Conservation (phyloP, 1,140 invertebrate genomes). For the Chelonus insularis region DNA sequence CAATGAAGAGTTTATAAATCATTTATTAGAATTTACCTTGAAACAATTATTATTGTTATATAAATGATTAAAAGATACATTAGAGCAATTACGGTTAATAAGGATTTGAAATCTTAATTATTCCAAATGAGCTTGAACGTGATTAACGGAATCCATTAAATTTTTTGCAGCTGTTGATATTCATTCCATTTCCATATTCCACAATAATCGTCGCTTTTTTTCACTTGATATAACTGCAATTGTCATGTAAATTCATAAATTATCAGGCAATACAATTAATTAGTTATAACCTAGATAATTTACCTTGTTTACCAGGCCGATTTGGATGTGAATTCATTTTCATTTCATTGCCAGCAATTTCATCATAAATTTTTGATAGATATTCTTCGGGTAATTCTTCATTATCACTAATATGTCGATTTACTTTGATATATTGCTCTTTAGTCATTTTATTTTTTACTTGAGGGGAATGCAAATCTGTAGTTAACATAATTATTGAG, state of each 20-base stretch:
- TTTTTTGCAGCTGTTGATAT: constrained; percentile 96
- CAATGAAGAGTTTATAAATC: no score
- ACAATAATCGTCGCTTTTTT: constrained; percentile 89
- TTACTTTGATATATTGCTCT: constrained; percentile 98
- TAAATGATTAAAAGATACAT: no score
- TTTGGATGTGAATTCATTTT: constrained; percentile 92
- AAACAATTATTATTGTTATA: no score
- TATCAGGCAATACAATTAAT: neutral
- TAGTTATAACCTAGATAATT: constrained; percentile 20
- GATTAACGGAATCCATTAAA: constrained; percentile 98
- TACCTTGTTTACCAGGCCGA: constrained; percentile 79
- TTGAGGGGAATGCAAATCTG: constrained; percentile 98
- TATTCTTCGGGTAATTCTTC: constrained; percentile 98
- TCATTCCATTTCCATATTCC: constrained; percentile 98
- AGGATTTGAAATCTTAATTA: no score
- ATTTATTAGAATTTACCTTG: no score
- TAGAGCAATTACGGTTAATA: no score
- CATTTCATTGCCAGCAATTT: constrained; percentile 98
- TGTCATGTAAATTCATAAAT: constrained; percentile 10
- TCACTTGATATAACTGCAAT: constrained; percentile 81
- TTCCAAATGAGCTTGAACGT: constrained; percentile 94
- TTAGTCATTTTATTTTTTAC: constrained; percentile 99
- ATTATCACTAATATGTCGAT: constrained; percentile 96
- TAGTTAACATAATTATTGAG: constrained; percentile 99
- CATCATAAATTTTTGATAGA: constrained; percentile 96